These are phyloP conservation scores for Grammomys dolichurus DNA, from an alignment of 2,113 vertebrate genomes.

Conservation along the genomic window DNA sequence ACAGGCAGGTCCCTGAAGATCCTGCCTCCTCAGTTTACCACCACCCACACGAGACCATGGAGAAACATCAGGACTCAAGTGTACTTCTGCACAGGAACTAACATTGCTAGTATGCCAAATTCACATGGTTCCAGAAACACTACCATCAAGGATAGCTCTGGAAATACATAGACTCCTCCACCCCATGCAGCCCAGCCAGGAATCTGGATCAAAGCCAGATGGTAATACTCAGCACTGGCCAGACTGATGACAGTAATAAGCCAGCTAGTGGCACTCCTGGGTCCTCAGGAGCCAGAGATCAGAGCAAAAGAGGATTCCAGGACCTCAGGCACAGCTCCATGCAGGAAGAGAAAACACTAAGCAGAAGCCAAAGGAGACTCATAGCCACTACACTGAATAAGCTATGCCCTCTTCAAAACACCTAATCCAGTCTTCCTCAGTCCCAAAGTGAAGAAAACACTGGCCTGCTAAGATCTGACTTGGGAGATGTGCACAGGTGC, in stretches of 20 bases:
- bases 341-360: not conserved
- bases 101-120: not conserved
- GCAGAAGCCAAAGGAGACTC: not conserved
- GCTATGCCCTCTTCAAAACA: no score
- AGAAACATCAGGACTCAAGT: no score
- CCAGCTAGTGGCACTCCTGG: not conserved
- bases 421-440: not conserved
- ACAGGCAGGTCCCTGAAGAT: not conserved
- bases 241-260: not conserved
- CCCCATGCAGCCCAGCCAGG: not conserved
- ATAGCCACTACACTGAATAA: fast-evolving
- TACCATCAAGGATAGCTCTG: not conserved
- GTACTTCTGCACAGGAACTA: not conserved
- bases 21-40: fast-evolving
- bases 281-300: not conserved
- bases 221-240: not conserved
- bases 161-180: not conserved
- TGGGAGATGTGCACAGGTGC: not conserved
- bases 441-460: not conserved
- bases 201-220: not conserved
- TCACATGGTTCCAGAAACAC: not conserved
- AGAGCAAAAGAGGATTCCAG: not conserved
- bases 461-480: not conserved
- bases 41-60: not conserved
- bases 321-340: not conserved